These are phyloP conservation scores for Himalopsyche tibetana DNA, from an alignment of 2,888 invertebrate species.

Conservation along the genomic window DNA sequence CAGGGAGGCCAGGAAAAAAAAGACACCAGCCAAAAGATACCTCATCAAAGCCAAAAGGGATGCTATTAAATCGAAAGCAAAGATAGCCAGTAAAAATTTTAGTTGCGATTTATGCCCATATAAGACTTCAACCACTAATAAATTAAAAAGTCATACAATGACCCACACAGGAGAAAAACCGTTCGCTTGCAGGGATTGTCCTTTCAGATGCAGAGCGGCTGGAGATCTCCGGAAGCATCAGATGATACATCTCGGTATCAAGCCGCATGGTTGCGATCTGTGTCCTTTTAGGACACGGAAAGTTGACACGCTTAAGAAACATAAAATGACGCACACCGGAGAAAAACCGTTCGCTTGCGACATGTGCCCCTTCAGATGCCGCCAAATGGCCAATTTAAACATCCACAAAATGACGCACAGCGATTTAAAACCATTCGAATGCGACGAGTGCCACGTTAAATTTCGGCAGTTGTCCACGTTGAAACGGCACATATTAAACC, in stretches of 20 bases:
- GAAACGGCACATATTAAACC: neutral
- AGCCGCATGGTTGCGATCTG: neutral
- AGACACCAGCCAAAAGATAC: neutral
- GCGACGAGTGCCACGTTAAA: neutral
- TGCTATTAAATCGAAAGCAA: neutral
- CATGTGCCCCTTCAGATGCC: neutral
- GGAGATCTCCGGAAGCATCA: constrained; percentile 7
- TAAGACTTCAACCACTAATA: neutral
- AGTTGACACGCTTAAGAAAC: neutral
- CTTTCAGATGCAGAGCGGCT: neutral
- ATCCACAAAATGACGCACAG: neutral
- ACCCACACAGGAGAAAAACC: neutral
- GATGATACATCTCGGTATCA: neutral
- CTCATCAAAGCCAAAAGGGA: no score
- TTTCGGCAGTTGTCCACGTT: constrained; percentile 14
- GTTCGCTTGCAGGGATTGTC: neutral
- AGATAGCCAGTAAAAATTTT: neutral
- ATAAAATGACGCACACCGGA: neutral
- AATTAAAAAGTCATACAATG: neutral
- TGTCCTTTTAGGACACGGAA: neutral
- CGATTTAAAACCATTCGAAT: constrained; percentile 20
- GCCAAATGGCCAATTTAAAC: neutral
- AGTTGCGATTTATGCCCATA: neutral
- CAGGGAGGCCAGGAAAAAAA: neutral
- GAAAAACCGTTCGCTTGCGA: neutral